Evolutionary conservation across 2,113 vertebrate species (phyloP).

Genomic region (Lampris megalopsis): DNA sequence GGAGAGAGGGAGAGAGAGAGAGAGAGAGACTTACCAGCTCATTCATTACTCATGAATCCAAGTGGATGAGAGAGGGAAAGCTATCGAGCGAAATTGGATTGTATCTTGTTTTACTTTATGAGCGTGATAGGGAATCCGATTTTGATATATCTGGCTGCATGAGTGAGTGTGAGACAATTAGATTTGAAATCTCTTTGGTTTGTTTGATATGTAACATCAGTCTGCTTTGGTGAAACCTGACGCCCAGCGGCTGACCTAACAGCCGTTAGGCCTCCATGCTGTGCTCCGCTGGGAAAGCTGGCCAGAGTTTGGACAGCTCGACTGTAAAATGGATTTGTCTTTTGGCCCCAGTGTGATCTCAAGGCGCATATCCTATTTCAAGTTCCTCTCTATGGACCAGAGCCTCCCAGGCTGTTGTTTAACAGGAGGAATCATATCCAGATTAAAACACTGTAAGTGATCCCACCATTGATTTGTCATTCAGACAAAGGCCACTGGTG

Average conservation of each 20-base stretch:
- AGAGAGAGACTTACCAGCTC: constrained; percentile 43
- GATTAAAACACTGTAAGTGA: constrained; percentile 76
- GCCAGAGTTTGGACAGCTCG: constrained; percentile 31
- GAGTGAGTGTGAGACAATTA: constrained; percentile 79
- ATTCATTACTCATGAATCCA: constrained; percentile 55
- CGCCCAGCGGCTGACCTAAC: constrained; percentile 55
- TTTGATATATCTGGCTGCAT: constrained; percentile 81
- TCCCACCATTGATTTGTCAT: constrained; percentile 67
- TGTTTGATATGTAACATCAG: constrained; percentile 83
- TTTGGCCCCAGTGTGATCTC: constrained; percentile 18
- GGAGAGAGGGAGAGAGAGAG: constrained; percentile 50
- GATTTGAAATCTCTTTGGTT: constrained; percentile 81
- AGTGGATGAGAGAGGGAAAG: constrained; percentile 24
- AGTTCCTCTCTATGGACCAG: constrained; percentile 38
- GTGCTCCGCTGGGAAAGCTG: constrained; percentile 59
- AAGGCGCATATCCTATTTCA: constrained; percentile 58
- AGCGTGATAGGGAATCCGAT: constrained; percentile 82
- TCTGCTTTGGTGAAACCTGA: constrained; percentile 79
- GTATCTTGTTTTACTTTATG: constrained; percentile 75
- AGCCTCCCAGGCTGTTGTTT: constrained; percentile 51
- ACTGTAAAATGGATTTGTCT: constrained; percentile 57
- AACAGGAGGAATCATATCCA: constrained; percentile 47
- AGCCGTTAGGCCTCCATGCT: constrained; percentile 55
- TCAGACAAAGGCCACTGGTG: constrained; percentile 27
- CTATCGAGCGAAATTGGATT: constrained; percentile 73